phyloP scores from a whole-genome alignment of 2,797 vertebrate genomes.

The Molothrus aeneus region DNA sequence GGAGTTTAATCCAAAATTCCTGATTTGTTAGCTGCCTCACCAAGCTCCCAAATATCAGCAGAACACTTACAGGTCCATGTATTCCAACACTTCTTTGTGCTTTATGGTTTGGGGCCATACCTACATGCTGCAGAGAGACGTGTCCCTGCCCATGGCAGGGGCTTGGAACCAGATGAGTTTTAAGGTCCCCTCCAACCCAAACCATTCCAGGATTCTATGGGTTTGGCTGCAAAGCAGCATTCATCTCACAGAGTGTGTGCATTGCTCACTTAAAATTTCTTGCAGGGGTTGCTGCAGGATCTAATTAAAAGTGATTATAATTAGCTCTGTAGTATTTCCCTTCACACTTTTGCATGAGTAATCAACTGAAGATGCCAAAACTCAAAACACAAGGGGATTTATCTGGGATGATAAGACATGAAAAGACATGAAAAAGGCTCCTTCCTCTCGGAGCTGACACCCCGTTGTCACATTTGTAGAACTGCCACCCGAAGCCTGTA shows the following conservation, averaged over 20 bases:
- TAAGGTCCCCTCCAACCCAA: background rate
- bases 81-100: background rate
- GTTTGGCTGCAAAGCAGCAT: background rate
- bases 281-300: constrained; percentile 31
- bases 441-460: constrained; percentile 5
- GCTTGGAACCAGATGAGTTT: background rate
- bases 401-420: background rate
- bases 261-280: background rate
- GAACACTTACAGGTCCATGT: background rate
- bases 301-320: constrained; percentile 59
- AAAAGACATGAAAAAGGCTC: background rate
- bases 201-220: background rate
- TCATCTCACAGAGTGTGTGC: background rate
- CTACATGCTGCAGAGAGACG: accelerated
- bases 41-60: background rate
- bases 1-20: background rate
- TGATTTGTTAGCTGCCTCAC: background rate
- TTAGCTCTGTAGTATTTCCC: constrained; percentile 57
- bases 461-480: background rate
- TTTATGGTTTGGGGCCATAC: background rate
- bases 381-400: constrained; percentile 1
- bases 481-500: background rate
- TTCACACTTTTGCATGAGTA: constrained; percentile 49
- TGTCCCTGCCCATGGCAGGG: background rate
- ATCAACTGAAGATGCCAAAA: constrained; percentile 29